Conservation (phyloP, 2,113 vertebrate species). For the Lathamus discolor region DNA sequence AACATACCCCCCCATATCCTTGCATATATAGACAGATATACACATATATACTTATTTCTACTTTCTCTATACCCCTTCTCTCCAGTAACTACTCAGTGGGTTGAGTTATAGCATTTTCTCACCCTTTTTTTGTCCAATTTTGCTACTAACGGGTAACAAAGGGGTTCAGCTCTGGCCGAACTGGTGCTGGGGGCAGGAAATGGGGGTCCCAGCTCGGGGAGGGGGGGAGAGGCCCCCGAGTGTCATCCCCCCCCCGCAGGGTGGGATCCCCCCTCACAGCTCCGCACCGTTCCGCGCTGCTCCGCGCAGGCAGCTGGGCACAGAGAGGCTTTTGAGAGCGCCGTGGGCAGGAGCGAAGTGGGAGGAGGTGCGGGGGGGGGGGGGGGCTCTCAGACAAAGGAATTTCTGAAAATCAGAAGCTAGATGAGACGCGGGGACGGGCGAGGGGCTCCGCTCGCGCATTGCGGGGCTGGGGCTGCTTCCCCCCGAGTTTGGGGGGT, state of each 20-base stretch:
- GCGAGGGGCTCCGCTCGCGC: not conserved
- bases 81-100: rapidly evolving
- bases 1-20: no score
- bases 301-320: not conserved
- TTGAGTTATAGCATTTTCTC: not conserved
- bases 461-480: rapidly evolving
- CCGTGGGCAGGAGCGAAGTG: not conserved
- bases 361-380: not conserved
- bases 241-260: rapidly evolving
- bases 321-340: not conserved
- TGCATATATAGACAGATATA: rapidly evolving
- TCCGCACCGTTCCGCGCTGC: not conserved
- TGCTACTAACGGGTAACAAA: not conserved
- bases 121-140: not conserved
- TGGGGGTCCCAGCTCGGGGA: no score
- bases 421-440: not conserved
- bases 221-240: no score
- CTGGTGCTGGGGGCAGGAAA: no score
- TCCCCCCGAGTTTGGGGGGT: not conserved
- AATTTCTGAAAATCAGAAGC: conserved; percentile 1
- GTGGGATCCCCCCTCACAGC: not conserved
- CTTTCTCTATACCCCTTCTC: no score
- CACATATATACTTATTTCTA: not conserved
- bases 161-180: rapidly evolving
- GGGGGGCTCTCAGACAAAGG: conserved; percentile 18